Conservation (phyloP, 1,140 invertebrate genomes). For the Nilaparvata lugens region DNA sequence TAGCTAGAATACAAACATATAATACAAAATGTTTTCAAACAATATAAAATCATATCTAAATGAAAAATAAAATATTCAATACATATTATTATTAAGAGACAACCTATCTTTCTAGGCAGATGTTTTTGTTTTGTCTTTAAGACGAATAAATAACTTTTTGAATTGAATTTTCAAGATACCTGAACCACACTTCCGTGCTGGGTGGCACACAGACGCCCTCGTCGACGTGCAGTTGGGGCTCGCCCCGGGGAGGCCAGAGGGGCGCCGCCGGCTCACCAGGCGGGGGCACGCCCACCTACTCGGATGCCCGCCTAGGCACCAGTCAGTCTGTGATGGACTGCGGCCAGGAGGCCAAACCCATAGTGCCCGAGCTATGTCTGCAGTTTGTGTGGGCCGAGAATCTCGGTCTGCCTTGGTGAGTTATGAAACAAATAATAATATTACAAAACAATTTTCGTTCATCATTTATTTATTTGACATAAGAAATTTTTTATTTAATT, state of each 20-base stretch:
- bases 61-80: no score
- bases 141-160: no score
- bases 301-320: conserved; percentile 24
- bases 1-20: no score
- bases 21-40: no score
- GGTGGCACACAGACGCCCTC: not conserved
- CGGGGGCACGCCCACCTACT: conserved; percentile 12
- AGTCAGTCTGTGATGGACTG: conserved; percentile 16
- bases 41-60: no score
- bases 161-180: not conserved
- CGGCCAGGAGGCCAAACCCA: conserved; percentile 47
- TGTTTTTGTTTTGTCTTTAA: no score
- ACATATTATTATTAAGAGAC: no score
- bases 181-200: not conserved
- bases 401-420: conserved; percentile 42
- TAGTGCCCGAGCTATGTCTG: conserved; percentile 75
- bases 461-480: no score
- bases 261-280: not conserved
- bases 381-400: conserved; percentile 83
- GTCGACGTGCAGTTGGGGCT: not conserved
- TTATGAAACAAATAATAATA: conserved; percentile 3
- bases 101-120: no score
- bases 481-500: no score
- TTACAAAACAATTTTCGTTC: not conserved
- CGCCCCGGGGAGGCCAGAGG: not conserved